Percentiles rank a stretch among this genome's conserved stretches.
phyloP scores from a whole-genome alignment of 2,888 invertebrate genomes.

The Pseudococcus viburni region DNA sequence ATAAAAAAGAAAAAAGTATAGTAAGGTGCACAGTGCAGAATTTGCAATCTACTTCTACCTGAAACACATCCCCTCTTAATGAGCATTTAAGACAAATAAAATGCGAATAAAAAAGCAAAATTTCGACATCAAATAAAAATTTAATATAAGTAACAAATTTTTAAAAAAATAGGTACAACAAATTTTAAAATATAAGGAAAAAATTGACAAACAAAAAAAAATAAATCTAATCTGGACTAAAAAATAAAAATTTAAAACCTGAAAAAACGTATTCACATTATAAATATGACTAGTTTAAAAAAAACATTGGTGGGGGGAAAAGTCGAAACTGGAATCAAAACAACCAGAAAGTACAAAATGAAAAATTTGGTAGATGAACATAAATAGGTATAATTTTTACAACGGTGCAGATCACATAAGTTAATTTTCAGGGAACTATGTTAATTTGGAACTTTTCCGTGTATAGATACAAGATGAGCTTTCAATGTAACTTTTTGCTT shows the following conservation, averaged over 20 bases:
- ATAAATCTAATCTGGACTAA: neutral
- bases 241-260: neutral
- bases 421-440: too few relatives aligned
- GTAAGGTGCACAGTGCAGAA: neutral
- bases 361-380: neutral
- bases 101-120: too few relatives aligned
- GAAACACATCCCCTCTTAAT: neutral
- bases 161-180: neutral
- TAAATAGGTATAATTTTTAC: neutral
- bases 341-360: neutral
- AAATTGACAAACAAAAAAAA: neutral
- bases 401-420: neutral
- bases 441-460: constrained; percentile 58
- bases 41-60: neutral
- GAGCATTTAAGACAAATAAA: neutral
- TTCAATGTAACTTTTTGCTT: constrained; percentile 64
- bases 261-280: neutral
- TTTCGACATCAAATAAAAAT: too few relatives aligned
- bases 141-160: neutral
- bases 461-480: constrained; percentile 62
- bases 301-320: neutral
- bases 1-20: neutral
- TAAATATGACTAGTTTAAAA: neutral
- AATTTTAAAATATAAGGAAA: too few relatives aligned
- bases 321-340: neutral